phyloP scores from a whole-genome alignment of 2,888 invertebrate genomes.

The Drosophila ezoana region DNA sequence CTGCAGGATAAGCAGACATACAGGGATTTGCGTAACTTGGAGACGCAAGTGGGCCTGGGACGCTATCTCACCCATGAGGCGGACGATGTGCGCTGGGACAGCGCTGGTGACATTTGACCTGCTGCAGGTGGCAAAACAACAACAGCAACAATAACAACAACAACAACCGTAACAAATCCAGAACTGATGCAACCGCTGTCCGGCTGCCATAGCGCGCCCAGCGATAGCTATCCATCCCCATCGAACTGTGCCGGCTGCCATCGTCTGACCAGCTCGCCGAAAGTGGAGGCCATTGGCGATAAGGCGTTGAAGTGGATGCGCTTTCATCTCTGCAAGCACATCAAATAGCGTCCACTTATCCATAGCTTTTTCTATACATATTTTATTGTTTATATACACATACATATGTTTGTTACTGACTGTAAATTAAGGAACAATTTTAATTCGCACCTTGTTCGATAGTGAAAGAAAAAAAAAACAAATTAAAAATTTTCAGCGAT shows the following conservation, averaged over 20 bases:
- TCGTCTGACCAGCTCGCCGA: slow-evolving; percentile 81
- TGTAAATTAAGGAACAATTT: slow-evolving; percentile 24
- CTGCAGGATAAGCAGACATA: slow-evolving; percentile 98
- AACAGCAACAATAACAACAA: no score
- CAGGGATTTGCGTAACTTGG: slow-evolving; percentile 94
- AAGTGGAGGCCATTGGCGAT: slow-evolving; percentile 84
- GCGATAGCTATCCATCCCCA: slow-evolving; percentile 58
- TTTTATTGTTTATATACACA: slow-evolving; percentile 8
- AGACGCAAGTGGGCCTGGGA: slow-evolving; percentile 89
- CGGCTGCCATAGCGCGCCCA: slow-evolving; percentile 53
- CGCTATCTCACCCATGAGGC: slow-evolving; percentile 96
- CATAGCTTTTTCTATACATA: slow-evolving; percentile 9
- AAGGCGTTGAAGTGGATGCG: slow-evolving; percentile 85
- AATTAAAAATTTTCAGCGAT: slow-evolving; percentile 3
- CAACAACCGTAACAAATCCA: slow-evolving; percentile 6
- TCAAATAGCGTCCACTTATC: slow-evolving; percentile 69
- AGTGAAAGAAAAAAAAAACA: not conserved
- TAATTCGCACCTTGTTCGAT: slow-evolving; percentile 27
- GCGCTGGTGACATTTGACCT: slow-evolving; percentile 84
- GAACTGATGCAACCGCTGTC: slow-evolving; percentile 47
- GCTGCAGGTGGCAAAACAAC: slow-evolving; percentile 11
- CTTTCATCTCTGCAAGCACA: slow-evolving; percentile 84
- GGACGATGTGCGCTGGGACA: slow-evolving; percentile 95
- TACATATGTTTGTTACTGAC: slow-evolving; percentile 23
- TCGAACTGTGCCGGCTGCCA: slow-evolving; percentile 78